Percentiles rank a stretch among this genome's conserved stretches.
phyloP scores from a whole-genome alignment of 2,888 invertebrate genomes.

The Leucania comma region DNA sequence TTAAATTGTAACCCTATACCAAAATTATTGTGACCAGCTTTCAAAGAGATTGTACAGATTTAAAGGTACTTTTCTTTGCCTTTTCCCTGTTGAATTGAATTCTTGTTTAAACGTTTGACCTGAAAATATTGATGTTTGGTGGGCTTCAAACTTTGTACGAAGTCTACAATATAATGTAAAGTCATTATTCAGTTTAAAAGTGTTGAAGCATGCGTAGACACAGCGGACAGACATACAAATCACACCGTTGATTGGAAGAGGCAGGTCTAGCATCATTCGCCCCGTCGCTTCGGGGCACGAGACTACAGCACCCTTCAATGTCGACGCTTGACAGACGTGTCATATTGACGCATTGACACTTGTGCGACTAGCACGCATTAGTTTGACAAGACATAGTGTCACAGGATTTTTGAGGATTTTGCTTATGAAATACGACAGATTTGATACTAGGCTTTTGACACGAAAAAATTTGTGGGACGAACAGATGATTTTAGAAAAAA shows the following conservation, averaged over 20 bases:
- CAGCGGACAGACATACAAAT: conserved; percentile 23
- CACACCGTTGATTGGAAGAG: conserved; percentile 36
- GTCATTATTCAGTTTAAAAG: conserved; percentile 6
- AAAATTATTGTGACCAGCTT: background rate
- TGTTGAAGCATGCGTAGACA: conserved; percentile 19
- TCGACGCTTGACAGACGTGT: conserved; percentile 26
- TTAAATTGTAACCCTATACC: background rate
- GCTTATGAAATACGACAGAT: background rate
- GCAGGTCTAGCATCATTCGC: conserved; percentile 43
- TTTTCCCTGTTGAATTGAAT: background rate
- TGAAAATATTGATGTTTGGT: too few species aligned
- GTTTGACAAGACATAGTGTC: conserved; percentile 1
- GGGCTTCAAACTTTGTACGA: background rate
- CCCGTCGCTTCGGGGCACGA: conserved; percentile 44
- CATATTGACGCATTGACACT: conserved; percentile 16
- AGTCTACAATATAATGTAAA: background rate
- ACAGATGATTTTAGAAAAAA: background rate
- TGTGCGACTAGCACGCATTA: background rate
- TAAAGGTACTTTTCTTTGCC: background rate
- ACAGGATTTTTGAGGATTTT: background rate
- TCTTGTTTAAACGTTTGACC: background rate
- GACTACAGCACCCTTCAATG: conserved; percentile 31
- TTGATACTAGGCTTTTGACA: too few species aligned
- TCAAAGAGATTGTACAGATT: background rate
- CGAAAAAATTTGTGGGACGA: background rate